phyloP scores from a whole-genome alignment of 2,888 invertebrate species.

The Dynastes maya region DNA sequence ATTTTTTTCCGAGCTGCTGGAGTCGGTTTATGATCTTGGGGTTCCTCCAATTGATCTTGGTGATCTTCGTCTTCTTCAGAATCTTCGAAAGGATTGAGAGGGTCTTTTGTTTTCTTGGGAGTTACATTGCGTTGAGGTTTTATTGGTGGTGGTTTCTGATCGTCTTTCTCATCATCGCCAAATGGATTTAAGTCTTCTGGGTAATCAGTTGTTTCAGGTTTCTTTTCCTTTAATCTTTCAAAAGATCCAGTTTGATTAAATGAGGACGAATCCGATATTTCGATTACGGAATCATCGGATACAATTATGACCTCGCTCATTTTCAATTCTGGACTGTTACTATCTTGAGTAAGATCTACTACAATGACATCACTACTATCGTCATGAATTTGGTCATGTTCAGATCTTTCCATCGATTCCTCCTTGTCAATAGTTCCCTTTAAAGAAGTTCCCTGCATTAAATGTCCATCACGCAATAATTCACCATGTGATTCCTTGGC shows the following conservation, averaged over 20 bases:
- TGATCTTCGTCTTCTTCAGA: slow-evolving; percentile 63
- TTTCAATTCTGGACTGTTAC: slow-evolving; percentile 4
- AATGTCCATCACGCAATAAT: slow-evolving; percentile 43
- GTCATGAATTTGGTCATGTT: not conserved
- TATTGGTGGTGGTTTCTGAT: not conserved
- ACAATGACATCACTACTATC: slow-evolving; percentile 30
- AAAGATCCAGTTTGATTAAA: slow-evolving; percentile 24
- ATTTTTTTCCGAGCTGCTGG: slow-evolving; percentile 53
- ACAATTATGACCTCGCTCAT: slow-evolving; percentile 13
- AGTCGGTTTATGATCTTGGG: slow-evolving; percentile 53
- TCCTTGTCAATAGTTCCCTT: not conserved
- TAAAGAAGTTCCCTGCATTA: not conserved
- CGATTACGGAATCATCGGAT: slow-evolving; percentile 40
- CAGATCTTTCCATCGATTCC: slow-evolving; percentile 23
- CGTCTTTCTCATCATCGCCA: slow-evolving; percentile 72
- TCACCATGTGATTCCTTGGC: slow-evolving; percentile 32
- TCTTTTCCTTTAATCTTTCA: slow-evolving; percentile 51
- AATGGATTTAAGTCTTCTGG: slow-evolving; percentile 90
- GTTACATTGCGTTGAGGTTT: not conserved
- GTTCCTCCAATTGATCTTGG: slow-evolving; percentile 62
- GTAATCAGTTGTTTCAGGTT: slow-evolving; percentile 71
- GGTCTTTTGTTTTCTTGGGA: slow-evolving; percentile 11
- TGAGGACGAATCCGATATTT: slow-evolving; percentile 47
- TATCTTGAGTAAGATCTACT: slow-evolving; percentile 20
- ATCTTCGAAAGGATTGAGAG: slow-evolving; percentile 55